A percentile compares a stretch with the other conserved stretches of the same genome.
These are phyloP conservation scores for Copidosoma aretas DNA, from an alignment of 2,888 invertebrate species.

Conservation along the genomic window DNA sequence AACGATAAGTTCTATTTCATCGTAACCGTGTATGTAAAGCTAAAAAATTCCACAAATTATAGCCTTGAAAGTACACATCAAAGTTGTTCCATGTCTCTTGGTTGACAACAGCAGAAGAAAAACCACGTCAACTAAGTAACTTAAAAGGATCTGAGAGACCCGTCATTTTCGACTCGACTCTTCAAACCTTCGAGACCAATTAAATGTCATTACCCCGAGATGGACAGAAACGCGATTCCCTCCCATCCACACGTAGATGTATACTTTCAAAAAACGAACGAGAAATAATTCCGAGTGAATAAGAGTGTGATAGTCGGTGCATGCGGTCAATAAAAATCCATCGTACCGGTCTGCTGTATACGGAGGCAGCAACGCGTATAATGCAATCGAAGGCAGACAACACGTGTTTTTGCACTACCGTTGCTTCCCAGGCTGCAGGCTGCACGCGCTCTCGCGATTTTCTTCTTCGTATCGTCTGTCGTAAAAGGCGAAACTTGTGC, in stretches of 20 bases:
- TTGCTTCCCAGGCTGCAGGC: neutral
- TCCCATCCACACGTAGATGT: neutral
- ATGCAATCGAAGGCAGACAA: neutral
- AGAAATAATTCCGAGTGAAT: neutral
- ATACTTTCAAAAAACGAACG: no score
- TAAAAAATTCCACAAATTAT: no score
- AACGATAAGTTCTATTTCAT: neutral
- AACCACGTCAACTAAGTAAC: neutral
- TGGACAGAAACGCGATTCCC: neutral
- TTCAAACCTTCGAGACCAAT: neutral
- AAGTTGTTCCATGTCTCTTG: neutral
- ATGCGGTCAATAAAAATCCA: neutral
- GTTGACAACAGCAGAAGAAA: neutral
- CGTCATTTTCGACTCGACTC: neutral
- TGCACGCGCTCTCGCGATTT: neutral
- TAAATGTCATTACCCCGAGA: neutral
- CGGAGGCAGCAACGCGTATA: neutral
- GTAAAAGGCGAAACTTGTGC: neutral
- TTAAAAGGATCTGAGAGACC: no score
- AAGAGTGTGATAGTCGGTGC: no score
- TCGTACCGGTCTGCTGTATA: neutral
- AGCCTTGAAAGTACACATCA: neutral
- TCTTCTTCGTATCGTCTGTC: neutral
- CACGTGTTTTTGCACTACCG: conserved; percentile 10
- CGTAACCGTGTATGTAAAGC: neutral